Evolutionary conservation across 1,140 invertebrate species (phyloP), one percentile per base, ranked within the genome.

Genomic region (Drosophila pseudoananassae): DNA sequence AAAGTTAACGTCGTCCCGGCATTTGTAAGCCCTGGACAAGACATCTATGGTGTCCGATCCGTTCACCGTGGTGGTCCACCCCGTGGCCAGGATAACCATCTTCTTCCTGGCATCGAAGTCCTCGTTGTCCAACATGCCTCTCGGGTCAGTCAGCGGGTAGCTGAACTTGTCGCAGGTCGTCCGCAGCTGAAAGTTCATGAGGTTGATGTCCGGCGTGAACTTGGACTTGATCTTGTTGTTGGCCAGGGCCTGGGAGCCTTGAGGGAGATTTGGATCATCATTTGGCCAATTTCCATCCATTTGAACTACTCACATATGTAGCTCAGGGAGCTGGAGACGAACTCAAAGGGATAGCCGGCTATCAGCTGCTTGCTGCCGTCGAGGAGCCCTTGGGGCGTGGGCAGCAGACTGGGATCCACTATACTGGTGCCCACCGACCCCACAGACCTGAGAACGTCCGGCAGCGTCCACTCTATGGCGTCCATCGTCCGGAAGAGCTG

Each of bases 1-100:
- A 79, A 92, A 91, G 52, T 92, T 92, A 1, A 79, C 77, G 72
- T 87, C 90, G 4, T 78, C 89, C 4, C 91, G 89, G 40, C 91
- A 91, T 17, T 56, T 75, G 38, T 91, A 92, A 45, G 90, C 91
- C 52, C 83, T 66, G 1, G 74, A 82, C 6, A 91, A 60, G 7
- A 49, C 46, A 12, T 90, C 78, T 17, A 91, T 90, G n/a, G 89
- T 60, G 1, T 85, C 78, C 2, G 77, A 76, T 0, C 78, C 87
- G 54, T 91, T 91, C 2, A 92, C 61, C 1, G 65, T 88, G 3
- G 87, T 91, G 4, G 85, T 92, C 91, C 91, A 92, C 1, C 91
- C 91, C 6, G 91, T 89, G 15, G 87, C 89, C 53, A 92, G 53
- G 7, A 92, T 87, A 46, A 92, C 89, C 1, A 91, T 83, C 27